Evolutionary conservation across 2,797 vertebrate species (phyloP), one percentile per base, ranked within the genome.

Genomic region (Lacerta bilineata): DNA sequence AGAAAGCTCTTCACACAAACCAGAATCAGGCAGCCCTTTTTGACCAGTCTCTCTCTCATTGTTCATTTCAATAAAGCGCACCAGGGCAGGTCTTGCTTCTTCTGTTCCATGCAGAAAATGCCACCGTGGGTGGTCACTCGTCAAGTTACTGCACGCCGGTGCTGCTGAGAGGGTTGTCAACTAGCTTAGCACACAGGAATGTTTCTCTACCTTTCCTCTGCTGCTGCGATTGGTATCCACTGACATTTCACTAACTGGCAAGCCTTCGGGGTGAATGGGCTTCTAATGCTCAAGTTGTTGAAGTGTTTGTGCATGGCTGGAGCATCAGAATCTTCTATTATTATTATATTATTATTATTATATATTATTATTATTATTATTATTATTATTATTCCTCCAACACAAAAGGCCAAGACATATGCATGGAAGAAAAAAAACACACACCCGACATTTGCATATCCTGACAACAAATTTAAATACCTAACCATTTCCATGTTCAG

Each of bases 121-220:
- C 88, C 92, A 88, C 93, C 43, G 88, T 96, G 95, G 92, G 94
- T 95, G 93, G 93, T 77, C 94, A 94, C 43, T 88, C 88, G 81
- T 92, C 74, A 88, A 90, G 87, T 83, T 84, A 81, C 71, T 89
- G n/a, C 82, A 81, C 77, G 85, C 66, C 0, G 76, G 74, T 82
- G 93, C 89, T 93, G 88, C 91, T 77, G 71, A 88, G 91, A 87
- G 85, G 84, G 87, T 41, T 91, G 89, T 86, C 92, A 94, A 86
- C 91, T 95, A 93, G 94, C 89, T 88, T 78, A 68, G 64, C 46
- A 69, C 88, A 89, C 88, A 87, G 75, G 85, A 94, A 94, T 72
- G 4, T 91, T 68, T 68, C 90, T 88, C 71, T 88, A 85, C 91
- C 87, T 95, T 93, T 64, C 84, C 88, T 95, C 91, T 94, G 90